Base-by-base conservation (phyloP, 2,888 invertebrate genomes). In the Biston betularia region DNA sequence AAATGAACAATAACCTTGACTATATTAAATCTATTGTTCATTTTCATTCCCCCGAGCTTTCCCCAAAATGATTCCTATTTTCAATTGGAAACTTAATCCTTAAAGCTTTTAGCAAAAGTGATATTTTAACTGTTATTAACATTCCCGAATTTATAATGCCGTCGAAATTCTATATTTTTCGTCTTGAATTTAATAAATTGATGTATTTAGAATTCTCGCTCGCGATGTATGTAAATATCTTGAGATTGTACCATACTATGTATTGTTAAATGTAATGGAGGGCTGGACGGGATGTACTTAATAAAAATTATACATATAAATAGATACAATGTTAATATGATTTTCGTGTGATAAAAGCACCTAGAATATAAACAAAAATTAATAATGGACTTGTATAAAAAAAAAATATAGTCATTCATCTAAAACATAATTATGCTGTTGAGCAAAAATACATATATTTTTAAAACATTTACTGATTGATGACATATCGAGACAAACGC, bases 211-310 rank as follows among this genome's bases (percentile, higher is more conserved):
- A 33, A 62, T 69, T 72, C 74, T 76, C 70, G 71, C 75, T 77
- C 73, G 75, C 75, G 65, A 74, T 83, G 80, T 83, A 81, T 83
- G 82, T 83, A 83, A 75, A 83, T 83, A 82, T 72, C 73, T 75
- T 80, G 81, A 83, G 79, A 81, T 82, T 83, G 78, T 77, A 77
- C 76, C 70, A 65, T 72, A 70, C 54, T 55, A 58, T 64, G 40
- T 49, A 68, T 70, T 82, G 75, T 80, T 76, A 80, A 79, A 70
- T 75, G 75, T 79, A 81, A 78, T 82, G 83, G 83, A 83, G 82
- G 86, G 81, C 83, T 85, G 82, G 83, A 83, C 80, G 85, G 82
- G 79, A 84, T 89, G 90, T 90, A 90, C 90, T 90, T 90, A 90
- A 89, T 67, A 45, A 62, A 66, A 66, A 24, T 83, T 78, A 84